Evolutionary conservation across 2,888 invertebrate genomes (phyloP), one percentile per base, ranked within the genome.

Genomic region (Coleophora deauratella): DNA sequence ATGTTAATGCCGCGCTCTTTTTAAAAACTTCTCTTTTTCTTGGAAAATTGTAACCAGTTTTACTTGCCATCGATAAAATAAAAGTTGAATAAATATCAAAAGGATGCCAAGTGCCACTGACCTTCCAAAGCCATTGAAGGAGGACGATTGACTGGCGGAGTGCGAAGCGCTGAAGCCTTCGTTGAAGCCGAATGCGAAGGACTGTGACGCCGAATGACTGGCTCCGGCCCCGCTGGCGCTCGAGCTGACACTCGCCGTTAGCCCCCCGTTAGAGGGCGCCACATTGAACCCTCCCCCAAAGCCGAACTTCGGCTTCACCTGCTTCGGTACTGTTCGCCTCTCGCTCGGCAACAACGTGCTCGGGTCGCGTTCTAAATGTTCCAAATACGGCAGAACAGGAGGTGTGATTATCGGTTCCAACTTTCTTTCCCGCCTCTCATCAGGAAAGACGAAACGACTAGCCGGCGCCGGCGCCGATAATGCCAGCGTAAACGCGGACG

Each of bases 161-260:
- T 86, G 86, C 2, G 86, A 85, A 21, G 80, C 78, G 51, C 85
- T 81, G 59, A 86, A 85, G 8, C 86, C 86, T 49, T 85, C 76
- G 41, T 72, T 79, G 50, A 82, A 84, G n/a, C 86, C 85, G 41
- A 85, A 79, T 0, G 82, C 75, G 55, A 85, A 79, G 0, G 84
- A 82, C 48, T 86, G 86, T 2, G 84, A 78, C 0, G 86, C 85
- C 0, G 85, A 70, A 13, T 85, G 85, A 44, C 82, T 85, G n/a
- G 60, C 56, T 1, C 85, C 82, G 10, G 63, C 68, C 1, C 78
- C 81, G 43, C 66, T 75, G 0, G 65, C 73, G 40, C 86, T 84
- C 56, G 82, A 78, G 57, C 82, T 85, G 1, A 86, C 60, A 51
- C 82, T 84, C 0, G 76, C 85, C 1, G 79, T 64, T 45, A 86